phyloP scores from a whole-genome alignment of 2,888 invertebrate species.

The Aphrophora alni region DNA sequence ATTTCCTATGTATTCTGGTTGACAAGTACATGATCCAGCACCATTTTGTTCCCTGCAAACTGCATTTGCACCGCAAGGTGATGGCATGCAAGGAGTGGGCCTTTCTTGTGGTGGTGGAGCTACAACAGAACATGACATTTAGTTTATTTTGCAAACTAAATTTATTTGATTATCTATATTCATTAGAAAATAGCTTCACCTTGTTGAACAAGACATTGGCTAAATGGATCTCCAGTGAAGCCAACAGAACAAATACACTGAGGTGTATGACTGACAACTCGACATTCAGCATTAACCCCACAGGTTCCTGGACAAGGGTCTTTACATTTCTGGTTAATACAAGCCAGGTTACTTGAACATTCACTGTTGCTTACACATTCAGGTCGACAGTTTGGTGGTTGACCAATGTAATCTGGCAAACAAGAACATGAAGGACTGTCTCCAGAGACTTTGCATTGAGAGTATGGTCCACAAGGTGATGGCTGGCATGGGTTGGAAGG shows the following conservation, averaged over 20 bases:
- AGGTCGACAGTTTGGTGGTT: constrained; percentile 68
- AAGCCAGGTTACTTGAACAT: constrained; percentile 72
- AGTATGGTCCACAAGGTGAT: constrained; percentile 57
- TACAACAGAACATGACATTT: constrained; percentile 59
- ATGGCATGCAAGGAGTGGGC: constrained; percentile 63
- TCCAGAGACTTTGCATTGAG: constrained; percentile 53
- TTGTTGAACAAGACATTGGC: constrained; percentile 58
- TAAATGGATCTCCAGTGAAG: constrained; percentile 70
- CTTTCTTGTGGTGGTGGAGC: constrained; percentile 64
- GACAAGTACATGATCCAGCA: constrained; percentile 75
- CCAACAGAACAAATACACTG: constrained; percentile 71
- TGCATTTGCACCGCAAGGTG: constrained; percentile 62
- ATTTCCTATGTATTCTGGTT: constrained; percentile 72
- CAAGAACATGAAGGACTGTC: constrained; percentile 66
- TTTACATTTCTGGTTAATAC: constrained; percentile 75
- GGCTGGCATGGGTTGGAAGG: constrained; percentile 54
- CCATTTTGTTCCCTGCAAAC: constrained; percentile 64
- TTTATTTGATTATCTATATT: not conserved
- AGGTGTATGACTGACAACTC: constrained; percentile 75
- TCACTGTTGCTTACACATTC: constrained; percentile 77
- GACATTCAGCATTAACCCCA: constrained; percentile 77
- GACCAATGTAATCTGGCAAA: constrained; percentile 72
- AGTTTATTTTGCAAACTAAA: constrained; percentile 1
- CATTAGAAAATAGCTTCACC: constrained; percentile 34
- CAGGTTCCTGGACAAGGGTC: constrained; percentile 80